Conservation (phyloP, 2,113 vertebrate genomes). For the Aegotheles bennettii region DNA sequence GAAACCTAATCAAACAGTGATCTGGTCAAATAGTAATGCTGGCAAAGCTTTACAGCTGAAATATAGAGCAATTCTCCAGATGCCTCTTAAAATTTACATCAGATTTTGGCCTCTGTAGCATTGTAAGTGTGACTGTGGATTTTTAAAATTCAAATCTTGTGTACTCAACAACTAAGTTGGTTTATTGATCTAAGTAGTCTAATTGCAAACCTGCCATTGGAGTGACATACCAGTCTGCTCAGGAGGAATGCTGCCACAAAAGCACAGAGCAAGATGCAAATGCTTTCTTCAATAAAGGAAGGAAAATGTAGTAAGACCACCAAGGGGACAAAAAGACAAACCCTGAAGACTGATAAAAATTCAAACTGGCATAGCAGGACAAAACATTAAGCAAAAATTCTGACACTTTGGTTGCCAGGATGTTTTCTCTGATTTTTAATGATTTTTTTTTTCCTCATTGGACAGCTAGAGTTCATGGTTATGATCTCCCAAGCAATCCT, state of each 20-base stretch:
- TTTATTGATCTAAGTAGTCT: conserved; percentile 16
- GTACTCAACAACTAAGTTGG: conserved; percentile 1
- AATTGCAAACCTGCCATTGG: neutral
- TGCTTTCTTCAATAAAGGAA: neutral
- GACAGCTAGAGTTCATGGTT: neutral
- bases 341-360: neutral
- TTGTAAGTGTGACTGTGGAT: neutral
- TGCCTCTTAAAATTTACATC: neutral
- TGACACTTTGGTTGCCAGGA: neutral
- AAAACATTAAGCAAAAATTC: neutral
- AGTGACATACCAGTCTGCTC: neutral
- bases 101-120: neutral
- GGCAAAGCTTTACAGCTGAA: neutral
- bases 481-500: neutral
- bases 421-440: neutral
- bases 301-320: neutral
- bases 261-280: neutral
- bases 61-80: neutral
- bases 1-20: neutral
- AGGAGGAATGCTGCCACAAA: neutral
- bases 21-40: neutral
- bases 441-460: neutral
- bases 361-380: neutral
- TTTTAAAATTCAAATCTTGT: conserved; percentile 49
- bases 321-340: neutral